phyloP scores from a whole-genome alignment of 2,113 vertebrate species.

The Henicopernis longicauda region DNA sequence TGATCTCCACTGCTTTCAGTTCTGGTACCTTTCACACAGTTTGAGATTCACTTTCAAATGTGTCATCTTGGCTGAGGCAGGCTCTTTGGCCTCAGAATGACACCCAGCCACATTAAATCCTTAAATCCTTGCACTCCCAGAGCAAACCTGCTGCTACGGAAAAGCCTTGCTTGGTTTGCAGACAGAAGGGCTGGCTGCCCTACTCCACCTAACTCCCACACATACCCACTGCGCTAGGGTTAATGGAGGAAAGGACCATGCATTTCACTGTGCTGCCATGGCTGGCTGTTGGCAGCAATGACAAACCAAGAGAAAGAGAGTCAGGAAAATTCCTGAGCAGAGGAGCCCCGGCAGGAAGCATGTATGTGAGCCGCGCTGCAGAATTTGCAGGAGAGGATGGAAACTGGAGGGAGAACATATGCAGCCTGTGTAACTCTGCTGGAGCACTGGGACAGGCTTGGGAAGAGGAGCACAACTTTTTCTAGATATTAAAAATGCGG shows the following conservation, averaged over 20 bases:
- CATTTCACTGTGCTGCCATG: neutral
- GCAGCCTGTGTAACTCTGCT: neutral
- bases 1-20: neutral
- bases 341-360: neutral
- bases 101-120: neutral
- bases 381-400: neutral
- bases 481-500: neutral
- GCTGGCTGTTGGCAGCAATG: neutral
- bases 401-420: accelerated
- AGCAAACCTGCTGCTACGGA: neutral
- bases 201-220: neutral
- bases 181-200: neutral
- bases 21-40: neutral
- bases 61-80: neutral
- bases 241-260: neutral
- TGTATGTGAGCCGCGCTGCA: accelerated
- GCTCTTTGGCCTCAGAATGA: neutral
- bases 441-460: neutral
- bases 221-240: accelerated
- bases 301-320: neutral
- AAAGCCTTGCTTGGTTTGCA: neutral
- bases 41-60: neutral
- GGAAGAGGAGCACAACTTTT: neutral
- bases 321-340: neutral
- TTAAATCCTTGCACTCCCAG: neutral